Evolutionary conservation across 2,797 vertebrate species (phyloP).

Genomic region (Onychomys leucogaster): DNA sequence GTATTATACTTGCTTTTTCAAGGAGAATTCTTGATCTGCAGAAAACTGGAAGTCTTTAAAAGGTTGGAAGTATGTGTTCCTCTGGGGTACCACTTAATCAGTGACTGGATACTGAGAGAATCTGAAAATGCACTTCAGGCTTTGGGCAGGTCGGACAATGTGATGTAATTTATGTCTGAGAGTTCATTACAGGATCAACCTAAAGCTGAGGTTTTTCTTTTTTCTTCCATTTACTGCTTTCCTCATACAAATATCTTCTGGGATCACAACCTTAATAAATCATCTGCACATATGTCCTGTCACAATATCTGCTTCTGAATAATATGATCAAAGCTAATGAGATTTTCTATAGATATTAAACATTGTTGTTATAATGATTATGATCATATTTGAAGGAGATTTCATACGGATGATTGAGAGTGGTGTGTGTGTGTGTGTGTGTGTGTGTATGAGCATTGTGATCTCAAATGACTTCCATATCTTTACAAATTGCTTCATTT

Average conservation of each 20-base stretch:
- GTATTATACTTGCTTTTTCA: neutral
- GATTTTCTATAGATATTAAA: constrained; percentile 22
- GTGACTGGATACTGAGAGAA: neutral
- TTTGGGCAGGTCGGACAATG: neutral
- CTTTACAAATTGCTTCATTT: neutral
- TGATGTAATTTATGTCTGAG: neutral
- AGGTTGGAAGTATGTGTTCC: neutral
- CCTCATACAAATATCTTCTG: neutral
- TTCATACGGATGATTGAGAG: neutral
- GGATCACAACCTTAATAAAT: constrained; percentile 37
- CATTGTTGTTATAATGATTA: constrained; percentile 5
- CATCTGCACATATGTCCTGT: neutral
- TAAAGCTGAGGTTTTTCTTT: neutral
- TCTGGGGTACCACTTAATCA: neutral
- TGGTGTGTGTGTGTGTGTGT: neutral
- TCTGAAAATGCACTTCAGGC: neutral
- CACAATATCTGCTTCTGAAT: neutral
- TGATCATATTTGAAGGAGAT: neutral
- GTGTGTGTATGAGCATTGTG: neutral
- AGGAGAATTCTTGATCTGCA: neutral
- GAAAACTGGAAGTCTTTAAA: neutral
- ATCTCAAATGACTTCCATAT: neutral
- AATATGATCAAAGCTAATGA: neutral
- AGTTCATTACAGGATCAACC: neutral
- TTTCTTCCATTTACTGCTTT: neutral